Evolutionary conservation across 2,113 vertebrate genomes (phyloP).

Genomic region (Muntiacus muntjak): DNA sequence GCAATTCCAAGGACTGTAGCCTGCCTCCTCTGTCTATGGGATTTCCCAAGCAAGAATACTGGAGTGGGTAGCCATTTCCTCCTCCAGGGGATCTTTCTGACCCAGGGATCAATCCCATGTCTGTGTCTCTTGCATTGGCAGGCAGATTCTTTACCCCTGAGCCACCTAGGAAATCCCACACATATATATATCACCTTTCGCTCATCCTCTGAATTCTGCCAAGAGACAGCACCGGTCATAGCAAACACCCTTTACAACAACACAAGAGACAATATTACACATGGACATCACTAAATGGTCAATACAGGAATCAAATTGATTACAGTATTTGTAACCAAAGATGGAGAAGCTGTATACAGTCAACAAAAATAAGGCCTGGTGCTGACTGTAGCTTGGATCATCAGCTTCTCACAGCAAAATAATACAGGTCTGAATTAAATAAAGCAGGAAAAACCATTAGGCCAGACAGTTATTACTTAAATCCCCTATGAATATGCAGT

Average conservation of each 20-base stretch:
- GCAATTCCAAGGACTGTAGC: background rate
- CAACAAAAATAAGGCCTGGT: background rate
- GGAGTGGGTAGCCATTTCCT: background rate
- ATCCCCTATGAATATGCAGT: background rate
- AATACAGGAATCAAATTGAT: background rate
- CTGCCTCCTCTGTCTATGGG: background rate
- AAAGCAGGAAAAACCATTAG: background rate
- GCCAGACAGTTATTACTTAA: background rate
- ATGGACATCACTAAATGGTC: background rate
- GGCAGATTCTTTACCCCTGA: background rate
- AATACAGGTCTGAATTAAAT: background rate
- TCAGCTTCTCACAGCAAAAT: background rate
- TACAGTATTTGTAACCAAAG: background rate
- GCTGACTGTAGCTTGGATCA: background rate
- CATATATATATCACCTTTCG: background rate
- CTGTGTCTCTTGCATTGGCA: background rate
- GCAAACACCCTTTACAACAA: background rate
- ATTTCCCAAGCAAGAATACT: background rate
- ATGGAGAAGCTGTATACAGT: background rate
- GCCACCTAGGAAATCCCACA: background rate
- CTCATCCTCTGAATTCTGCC: background rate
- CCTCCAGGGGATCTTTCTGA: background rate
- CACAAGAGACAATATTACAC: background rate
- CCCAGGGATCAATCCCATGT: fast-evolving
- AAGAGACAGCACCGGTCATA: background rate